Base-by-base conservation (phyloP, 2,113 vertebrate genomes). In the Podocnemis expansa region DNA sequence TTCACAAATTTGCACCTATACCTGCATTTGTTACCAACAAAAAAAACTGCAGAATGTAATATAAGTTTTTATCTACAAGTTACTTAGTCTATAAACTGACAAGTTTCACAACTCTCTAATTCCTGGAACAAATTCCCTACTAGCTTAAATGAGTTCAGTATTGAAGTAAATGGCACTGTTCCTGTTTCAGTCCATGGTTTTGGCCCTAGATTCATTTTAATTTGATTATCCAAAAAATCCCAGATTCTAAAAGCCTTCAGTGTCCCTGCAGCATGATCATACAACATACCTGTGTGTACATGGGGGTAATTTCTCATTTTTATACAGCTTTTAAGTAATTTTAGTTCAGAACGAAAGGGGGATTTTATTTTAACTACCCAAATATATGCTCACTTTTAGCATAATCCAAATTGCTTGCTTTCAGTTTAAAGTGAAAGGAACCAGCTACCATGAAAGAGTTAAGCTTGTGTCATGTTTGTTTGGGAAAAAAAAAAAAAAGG, bases 401-500 rank as follows among this genome's bases (percentile, higher is more conserved):
- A 79, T 41, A 84, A 8, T 49, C 13, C 89, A 3, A 6, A 3
- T 58, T 29, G 91, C 83, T 90, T 88, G 80, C 91, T 85, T 27
- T 5, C 6, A 0, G 75, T 52, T 0, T 0, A 25, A 4, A 2
- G 2, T 82, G 80, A 49, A 87, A 60, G 82, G 80, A 27, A 88
- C 78, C 63, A 56, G 92, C 90, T 92, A 92, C 93, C 95, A 96
- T 94, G 97, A 97, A 97, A 95, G 96, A 47, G 97, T 97, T 97
- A 97, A 97, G 55, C 63, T 63, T 41, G 0, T 87, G 55, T 54
- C 43, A 82, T 87, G 82, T 45, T 52, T 25, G 13, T 52, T 52
- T 52, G 27, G 13, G 6, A 27, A n/a, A 67, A 67, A 63, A 63
- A 55, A 55, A 58, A 58, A 41, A 43, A 43, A 76, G 24, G 73